Evolutionary conservation across 2,888 invertebrate genomes (phyloP), one percentile per base, ranked within the genome.

Genomic region (Himalopsyche kuldschensis): DNA sequence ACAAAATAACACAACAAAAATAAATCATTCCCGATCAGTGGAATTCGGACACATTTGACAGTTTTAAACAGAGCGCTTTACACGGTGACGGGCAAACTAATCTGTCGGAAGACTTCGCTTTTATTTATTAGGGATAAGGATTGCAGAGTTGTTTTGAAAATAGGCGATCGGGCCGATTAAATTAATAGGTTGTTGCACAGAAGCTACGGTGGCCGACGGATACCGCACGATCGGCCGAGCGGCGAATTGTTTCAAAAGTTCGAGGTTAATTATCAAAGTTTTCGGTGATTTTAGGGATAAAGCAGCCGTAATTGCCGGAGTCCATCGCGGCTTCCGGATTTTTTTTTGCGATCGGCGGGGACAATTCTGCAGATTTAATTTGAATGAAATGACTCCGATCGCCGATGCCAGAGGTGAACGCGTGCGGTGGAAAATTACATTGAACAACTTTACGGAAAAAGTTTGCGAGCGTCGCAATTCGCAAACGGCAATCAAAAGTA

Each of bases 401-500:
- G 3, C 10, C 35, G 76, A 32, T 32, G n/a, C 32, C 76, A 20
- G 76, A 20, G 76, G 76, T 41, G 35, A 35, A 41, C 76, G 76
- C 76, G 69, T 69, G 69, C 30, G 69, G 69, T 69, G 69, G 27
- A 69, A 69, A 69, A 69, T 69, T 69, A 69, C 30, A 69, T 69
- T 27, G 27, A 69, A 69, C 69, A 76, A 41, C 31, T 41, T 41
- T 41, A 76, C 76, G 17, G 31, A 76, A 76, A 76, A 76, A 76
- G 76, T 76, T 76, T 76, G 20, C 76, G 76, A 76, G 76, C 47
- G 78, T 41, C 20, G 15, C 32, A 48, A 55, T 76, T 81, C 35
- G 63, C 47, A 80, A 80, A 82, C 82, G 84, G 82, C 77, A 79
- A 84, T 82, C 77, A 84, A 84, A 84, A 82, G 84, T 79, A 82